Evolutionary conservation across 2,888 invertebrate species (phyloP), one percentile per base, ranked within the genome.

Genomic region (Xestobium rufovillosum): DNA sequence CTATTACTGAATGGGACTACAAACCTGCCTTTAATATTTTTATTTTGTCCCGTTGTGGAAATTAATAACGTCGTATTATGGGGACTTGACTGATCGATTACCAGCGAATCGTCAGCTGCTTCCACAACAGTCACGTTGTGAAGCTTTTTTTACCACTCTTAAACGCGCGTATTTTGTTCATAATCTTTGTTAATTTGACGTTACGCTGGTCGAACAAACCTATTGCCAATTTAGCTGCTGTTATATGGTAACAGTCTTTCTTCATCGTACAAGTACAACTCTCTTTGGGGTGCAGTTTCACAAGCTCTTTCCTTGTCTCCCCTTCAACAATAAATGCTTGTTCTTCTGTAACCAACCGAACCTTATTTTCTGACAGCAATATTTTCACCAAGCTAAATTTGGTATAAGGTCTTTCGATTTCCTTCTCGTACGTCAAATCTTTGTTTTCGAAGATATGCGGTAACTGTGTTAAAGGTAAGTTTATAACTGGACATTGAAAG

Each of bases 381-480:
- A 15, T 12, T 37, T 37, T 37, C 2, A 32, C 25, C 9, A 25
- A 14, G 11, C 31, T 14, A 34, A 15, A 37, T 12, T 34, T 37
- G 25, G 32, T 37, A 12, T 34, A 26, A 15, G 37, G 31, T 3
- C 8, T 32, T 34, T 37, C 37, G 4, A 26, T 12, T 6, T 19
- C 11, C 14, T 15, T n/a, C n/a, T n/a, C n/a, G n/a, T n/a, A n/a
- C n/a, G n/a, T n/a, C n/a, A n/a, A n/a, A n/a, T 36, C 36, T 36
- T 34, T 34, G 25, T 36, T 36, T 34, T n/a, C 17, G 26, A 36
- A 34, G n/a, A 31, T 19, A 14, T 36, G 31, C 6, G 32, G 32
- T 8, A 36, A 23, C 9, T 36, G 3, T 3, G 23, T 15, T 12
- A 36, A 13, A 17, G 19, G 19, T 11, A 34, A 23, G 9, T 33